Evolutionary conservation across 2,797 vertebrate species (phyloP).

Genomic region (Chaetophractus vellerosus): DNA sequence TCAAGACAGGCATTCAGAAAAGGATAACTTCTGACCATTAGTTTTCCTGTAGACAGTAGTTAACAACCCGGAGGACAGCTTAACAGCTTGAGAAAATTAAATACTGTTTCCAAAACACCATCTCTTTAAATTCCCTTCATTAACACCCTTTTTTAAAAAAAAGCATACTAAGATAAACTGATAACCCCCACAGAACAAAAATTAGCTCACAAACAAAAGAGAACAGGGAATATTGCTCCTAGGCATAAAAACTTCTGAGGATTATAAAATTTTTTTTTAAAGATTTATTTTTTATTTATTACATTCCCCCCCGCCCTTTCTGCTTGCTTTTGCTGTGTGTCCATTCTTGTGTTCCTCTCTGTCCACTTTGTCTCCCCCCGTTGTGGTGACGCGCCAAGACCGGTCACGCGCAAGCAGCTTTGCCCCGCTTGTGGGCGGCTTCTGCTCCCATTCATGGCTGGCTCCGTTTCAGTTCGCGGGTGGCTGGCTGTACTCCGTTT

Average conservation of each 20-base stretch:
- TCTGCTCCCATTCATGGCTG: no score
- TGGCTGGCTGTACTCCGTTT: no score
- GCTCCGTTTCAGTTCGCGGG: no score
- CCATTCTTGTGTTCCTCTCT: no score
- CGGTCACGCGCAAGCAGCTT: no score
- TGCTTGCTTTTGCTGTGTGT: no score
- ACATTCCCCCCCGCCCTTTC: no score
- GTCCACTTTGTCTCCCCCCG: no score
- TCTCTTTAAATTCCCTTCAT: slow-evolving; percentile 69
- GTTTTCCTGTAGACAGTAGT: slow-evolving; percentile 8
- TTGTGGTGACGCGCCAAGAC: no score
- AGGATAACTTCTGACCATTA: not conserved
- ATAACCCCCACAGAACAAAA: slow-evolving; percentile 34
- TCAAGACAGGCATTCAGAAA: slow-evolving; percentile 48
- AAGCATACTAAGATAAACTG: not conserved
- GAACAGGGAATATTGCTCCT: slow-evolving; percentile 20
- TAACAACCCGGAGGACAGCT: slow-evolving; percentile 14
- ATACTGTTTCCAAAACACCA: slow-evolving; percentile 70
- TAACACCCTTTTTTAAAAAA: slow-evolving; percentile 56
- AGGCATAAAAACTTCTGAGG: not conserved
- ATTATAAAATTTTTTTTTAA: slow-evolving; percentile 1
- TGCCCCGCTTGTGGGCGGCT: no score
- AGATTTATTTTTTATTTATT: no score
- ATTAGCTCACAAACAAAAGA: slow-evolving; percentile 34
- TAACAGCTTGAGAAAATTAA: slow-evolving; percentile 67